phyloP scores from a whole-genome alignment of 2,797 vertebrate genomes.

The Gymnocypris eckloni region DNA sequence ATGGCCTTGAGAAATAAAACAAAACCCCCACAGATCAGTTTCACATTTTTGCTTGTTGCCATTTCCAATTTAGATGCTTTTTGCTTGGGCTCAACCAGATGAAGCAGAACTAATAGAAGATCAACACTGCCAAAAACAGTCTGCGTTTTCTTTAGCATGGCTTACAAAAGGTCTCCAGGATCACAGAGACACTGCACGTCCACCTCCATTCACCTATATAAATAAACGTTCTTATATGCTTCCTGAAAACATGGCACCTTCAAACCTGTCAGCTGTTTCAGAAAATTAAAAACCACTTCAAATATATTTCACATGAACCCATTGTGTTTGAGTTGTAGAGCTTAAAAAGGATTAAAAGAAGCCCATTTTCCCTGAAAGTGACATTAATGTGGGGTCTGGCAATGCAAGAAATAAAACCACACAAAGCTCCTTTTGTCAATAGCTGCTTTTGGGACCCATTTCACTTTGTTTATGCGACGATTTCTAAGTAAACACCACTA shows the following conservation, averaged over 20 bases:
- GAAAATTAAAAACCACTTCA: background rate
- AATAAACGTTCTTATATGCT: background rate
- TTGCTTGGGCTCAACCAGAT: conserved; percentile 11
- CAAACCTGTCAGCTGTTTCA: background rate
- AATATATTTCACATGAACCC: background rate
- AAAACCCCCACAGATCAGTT: background rate
- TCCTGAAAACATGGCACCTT: conserved; percentile 1
- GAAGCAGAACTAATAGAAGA: conserved; percentile 49
- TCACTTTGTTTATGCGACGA: conserved; percentile 13
- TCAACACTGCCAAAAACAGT: conserved; percentile 9
- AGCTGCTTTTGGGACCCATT: conserved; percentile 28
- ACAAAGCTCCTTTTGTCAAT: conserved; percentile 30
- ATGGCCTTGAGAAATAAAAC: background rate
- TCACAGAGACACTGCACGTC: conserved; percentile 1
- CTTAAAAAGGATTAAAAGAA: conserved; percentile 36
- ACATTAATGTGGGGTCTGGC: conserved; percentile 24
- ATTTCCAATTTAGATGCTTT: conserved; percentile 40
- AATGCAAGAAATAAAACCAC: conserved; percentile 38
- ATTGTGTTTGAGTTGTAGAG: background rate
- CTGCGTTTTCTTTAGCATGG: background rate
- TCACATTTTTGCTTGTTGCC: conserved; percentile 10
- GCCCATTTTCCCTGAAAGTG: conserved; percentile 18
- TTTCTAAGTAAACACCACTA: conserved; percentile 28
- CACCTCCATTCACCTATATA: conserved; percentile 7
- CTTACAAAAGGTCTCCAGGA: conserved; percentile 6